These are phyloP conservation scores for Pithecia hirsuta DNA, from an alignment of 2,797 vertebrate genomes.

Conservation along the genomic window DNA sequence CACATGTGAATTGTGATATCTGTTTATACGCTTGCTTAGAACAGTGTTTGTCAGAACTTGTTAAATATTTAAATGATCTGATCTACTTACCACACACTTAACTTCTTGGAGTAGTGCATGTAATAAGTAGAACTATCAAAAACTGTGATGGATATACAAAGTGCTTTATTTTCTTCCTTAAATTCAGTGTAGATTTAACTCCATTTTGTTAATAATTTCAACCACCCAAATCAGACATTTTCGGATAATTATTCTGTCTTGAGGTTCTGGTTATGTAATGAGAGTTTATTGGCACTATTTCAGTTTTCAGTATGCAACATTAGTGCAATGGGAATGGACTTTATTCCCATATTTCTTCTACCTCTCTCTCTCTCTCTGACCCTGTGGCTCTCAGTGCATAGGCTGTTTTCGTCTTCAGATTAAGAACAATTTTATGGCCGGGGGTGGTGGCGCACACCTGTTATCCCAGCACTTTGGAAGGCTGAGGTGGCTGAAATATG, in stretches of 20 bases:
- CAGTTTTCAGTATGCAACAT: background rate
- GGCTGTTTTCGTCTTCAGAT: background rate
- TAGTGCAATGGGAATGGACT: background rate
- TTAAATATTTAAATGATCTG: background rate
- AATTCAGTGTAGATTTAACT: background rate
- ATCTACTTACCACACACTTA: background rate
- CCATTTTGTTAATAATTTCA: background rate
- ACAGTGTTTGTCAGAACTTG: background rate
- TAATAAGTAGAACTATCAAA: background rate
- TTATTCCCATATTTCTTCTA: background rate
- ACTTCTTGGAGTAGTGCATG: background rate
- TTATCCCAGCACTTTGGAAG: no score
- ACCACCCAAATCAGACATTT: background rate
- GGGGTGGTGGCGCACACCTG: fast-evolving
- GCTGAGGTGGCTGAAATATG: no score
- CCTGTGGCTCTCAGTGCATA: background rate
- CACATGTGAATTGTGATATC: background rate
- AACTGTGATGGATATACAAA: background rate
- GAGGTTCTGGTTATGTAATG: background rate
- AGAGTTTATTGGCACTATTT: background rate
- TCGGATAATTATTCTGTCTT: background rate
- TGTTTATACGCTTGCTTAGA: background rate
- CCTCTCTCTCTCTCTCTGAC: background rate
- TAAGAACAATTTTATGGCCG: background rate
- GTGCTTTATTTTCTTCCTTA: background rate